phyloP scores from a whole-genome alignment of 2,113 vertebrate species.

The Rhabdomys dilectus region DNA sequence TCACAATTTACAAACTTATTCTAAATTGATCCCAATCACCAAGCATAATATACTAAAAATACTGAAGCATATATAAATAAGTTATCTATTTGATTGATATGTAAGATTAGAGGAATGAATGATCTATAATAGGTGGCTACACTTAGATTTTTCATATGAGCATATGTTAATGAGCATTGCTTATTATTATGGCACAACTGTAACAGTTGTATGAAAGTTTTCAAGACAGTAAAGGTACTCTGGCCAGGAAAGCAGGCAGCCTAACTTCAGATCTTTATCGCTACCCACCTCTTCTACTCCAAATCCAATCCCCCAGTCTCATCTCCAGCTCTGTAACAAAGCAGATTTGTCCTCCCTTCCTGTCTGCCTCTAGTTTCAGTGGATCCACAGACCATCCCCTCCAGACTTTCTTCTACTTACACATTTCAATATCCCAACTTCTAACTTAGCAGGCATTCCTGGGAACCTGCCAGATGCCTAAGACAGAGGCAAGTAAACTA shows the following conservation, averaged over 20 bases:
- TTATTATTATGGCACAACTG: neutral
- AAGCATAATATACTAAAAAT: neutral
- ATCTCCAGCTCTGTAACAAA: neutral
- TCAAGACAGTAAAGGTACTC: neutral
- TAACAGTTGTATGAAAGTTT: neutral
- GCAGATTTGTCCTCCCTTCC: neutral
- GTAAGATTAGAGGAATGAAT: neutral
- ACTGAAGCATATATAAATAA: neutral
- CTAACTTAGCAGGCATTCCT: neutral
- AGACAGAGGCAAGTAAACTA: neutral
- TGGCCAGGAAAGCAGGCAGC: neutral
- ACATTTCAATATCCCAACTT: neutral
- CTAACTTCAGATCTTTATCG: neutral
- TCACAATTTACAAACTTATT: neutral
- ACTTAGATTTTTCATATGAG: neutral
- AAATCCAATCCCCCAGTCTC: neutral
- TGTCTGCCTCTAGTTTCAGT: neutral
- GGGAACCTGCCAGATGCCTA: neutral
- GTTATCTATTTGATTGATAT: neutral
- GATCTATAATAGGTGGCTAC: neutral
- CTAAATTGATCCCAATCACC: neutral
- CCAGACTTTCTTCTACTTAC: neutral
- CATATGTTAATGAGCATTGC: neutral
- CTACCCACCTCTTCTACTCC: neutral
- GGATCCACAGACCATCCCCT: neutral